phyloP scores from a whole-genome alignment of 2,797 vertebrate species.

The Gadopsis marmoratus region DNA sequence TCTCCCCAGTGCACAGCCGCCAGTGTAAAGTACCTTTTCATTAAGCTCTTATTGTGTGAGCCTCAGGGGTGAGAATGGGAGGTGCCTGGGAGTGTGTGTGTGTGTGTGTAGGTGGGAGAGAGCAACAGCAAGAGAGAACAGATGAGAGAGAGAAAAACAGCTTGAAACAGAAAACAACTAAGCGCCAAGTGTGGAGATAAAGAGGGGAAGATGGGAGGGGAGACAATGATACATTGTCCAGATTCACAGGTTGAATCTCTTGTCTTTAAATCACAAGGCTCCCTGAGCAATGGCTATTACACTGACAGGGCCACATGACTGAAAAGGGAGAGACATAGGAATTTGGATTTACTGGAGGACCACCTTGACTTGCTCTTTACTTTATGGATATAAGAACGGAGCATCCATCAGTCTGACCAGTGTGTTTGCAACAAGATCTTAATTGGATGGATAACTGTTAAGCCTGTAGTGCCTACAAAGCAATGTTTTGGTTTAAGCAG shows the following conservation, averaged over 20 bases:
- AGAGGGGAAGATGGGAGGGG: slow-evolving; percentile 26
- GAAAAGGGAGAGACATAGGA: slow-evolving; percentile 25
- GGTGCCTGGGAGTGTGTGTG: slow-evolving; percentile 45
- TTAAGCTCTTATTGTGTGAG: slow-evolving; percentile 78
- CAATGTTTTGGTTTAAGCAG: slow-evolving; percentile 27
- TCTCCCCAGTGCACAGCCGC: slow-evolving; percentile 68
- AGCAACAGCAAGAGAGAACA: slow-evolving; percentile 1
- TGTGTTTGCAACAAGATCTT: not conserved
- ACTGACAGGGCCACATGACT: slow-evolving; percentile 48
- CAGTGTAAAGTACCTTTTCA: slow-evolving; percentile 81
- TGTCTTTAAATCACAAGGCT: slow-evolving; percentile 71
- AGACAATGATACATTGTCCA: slow-evolving; percentile 54
- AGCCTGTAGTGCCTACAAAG: slow-evolving; percentile 23
- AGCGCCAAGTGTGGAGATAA: slow-evolving; percentile 44
- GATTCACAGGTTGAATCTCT: slow-evolving; percentile 58
- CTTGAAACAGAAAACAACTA: slow-evolving; percentile 34
- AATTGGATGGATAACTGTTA: slow-evolving; percentile 34
- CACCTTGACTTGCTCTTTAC: not conserved
- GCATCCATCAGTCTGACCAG: not conserved
- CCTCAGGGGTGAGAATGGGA: slow-evolving; percentile 63
- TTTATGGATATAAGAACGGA: not conserved
- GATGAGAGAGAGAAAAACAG: slow-evolving; percentile 18
- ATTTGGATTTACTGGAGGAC: too few relatives aligned
- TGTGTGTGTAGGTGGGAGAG: not conserved
- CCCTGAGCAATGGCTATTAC: slow-evolving; percentile 54